phyloP scores from a whole-genome alignment of 2,113 vertebrate genomes.

The Brachyhypopomus occidentalis region DNA sequence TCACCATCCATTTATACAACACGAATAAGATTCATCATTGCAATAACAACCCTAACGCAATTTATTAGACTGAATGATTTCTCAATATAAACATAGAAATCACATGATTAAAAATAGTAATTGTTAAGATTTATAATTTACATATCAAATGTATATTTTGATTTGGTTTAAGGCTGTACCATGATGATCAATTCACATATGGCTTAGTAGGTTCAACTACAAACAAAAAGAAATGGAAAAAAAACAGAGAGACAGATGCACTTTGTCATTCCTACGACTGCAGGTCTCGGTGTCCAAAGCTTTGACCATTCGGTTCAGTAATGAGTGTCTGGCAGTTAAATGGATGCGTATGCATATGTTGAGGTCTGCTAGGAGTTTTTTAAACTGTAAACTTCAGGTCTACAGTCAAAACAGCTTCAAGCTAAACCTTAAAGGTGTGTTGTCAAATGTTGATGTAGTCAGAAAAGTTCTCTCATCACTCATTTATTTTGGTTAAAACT shows the following conservation, averaged over 20 bases:
- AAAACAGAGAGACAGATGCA: conserved; percentile 18
- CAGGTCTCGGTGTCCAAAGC: conserved; percentile 64
- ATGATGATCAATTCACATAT: conserved; percentile 66
- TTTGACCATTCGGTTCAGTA: background rate
- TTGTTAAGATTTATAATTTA: conserved; percentile 59
- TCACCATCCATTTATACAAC: background rate
- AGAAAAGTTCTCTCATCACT: background rate
- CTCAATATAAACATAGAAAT: conserved; percentile 57
- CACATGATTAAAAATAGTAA: conserved; percentile 62
- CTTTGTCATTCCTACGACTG: conserved; percentile 76
- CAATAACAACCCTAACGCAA: background rate
- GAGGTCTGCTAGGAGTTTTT: background rate
- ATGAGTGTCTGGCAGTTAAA: conserved; percentile 15
- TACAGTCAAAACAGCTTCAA: conserved; percentile 15
- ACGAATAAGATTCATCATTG: background rate
- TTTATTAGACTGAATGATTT: conserved; percentile 18
- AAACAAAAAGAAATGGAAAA: conserved; percentile 1
- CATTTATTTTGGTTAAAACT: conserved; percentile 28
- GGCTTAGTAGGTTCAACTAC: conserved; percentile 69
- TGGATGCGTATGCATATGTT: background rate
- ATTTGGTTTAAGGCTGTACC: conserved; percentile 65
- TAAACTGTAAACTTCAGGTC: conserved; percentile 2
- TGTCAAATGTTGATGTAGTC: background rate
- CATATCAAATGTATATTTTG: conserved; percentile 63
- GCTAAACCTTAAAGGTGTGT: conserved; percentile 5